phyloP scores from a whole-genome alignment of 2,113 vertebrate species.

The Butorides virescens region DNA sequence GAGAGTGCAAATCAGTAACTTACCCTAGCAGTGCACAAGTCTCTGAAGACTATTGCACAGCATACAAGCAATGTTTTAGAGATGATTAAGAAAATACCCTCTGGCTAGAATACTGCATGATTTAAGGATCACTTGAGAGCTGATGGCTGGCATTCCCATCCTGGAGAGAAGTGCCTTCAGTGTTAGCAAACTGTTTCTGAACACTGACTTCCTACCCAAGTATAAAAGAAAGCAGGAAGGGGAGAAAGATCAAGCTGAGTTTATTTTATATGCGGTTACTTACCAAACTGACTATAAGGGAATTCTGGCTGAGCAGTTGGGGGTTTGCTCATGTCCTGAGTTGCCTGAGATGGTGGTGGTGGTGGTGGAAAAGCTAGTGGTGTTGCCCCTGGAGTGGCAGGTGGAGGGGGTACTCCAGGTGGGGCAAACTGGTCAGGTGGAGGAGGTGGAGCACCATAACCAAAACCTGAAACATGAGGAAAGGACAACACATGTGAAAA shows the following conservation, averaged over 20 bases:
- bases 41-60: neutral
- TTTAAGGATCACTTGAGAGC: neutral
- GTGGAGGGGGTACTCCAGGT: constrained; percentile 91
- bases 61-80: neutral
- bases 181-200: neutral
- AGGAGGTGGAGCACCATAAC: constrained; percentile 90
- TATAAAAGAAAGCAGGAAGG: neutral
- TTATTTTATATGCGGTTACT: constrained; percentile 58
- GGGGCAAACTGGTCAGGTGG: constrained; percentile 94
- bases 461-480: constrained; percentile 81
- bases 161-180: neutral
- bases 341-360: constrained; percentile 90
- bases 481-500: neutral
- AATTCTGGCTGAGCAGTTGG: constrained; percentile 94
- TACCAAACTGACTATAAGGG: constrained; percentile 97
- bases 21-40: neutral
- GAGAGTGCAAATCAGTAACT: neutral
- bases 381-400: constrained; percentile 90
- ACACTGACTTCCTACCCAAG: neutral
- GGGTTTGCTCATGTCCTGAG: constrained; percentile 98
- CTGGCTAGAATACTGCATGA: neutral
- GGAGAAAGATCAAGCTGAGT: neutral
- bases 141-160: neutral
- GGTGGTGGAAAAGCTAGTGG: constrained; percentile 93
- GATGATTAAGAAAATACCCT: neutral